A percentile compares a stretch with the other conserved stretches of the same genome.
These are phyloP conservation scores for Gobio gobio DNA, from an alignment of 2,113 vertebrate genomes.

Conservation along the genomic window DNA sequence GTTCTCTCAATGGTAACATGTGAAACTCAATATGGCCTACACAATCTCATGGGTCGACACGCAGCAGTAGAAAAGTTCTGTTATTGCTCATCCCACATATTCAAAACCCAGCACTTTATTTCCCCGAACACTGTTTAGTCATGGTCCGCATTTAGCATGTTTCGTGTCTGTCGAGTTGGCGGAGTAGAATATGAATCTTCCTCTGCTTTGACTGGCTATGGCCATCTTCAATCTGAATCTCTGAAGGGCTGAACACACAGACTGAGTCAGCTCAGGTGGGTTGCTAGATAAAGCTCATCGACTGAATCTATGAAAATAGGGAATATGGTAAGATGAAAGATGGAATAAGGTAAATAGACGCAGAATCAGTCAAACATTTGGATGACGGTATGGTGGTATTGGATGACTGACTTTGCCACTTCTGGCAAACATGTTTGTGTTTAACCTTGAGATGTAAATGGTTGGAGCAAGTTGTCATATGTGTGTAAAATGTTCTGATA, in stretches of 20 bases:
- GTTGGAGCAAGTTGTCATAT: neutral
- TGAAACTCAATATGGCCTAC: constrained; percentile 46
- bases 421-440: neutral
- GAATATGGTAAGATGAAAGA: neutral
- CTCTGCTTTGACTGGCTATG: constrained; percentile 12
- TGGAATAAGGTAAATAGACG: too few relatives aligned
- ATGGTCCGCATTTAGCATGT: constrained; percentile 30
- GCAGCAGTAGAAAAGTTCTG: constrained; percentile 39
- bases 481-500: neutral
- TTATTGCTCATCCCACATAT: constrained; percentile 47
- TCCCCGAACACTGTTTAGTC: constrained; percentile 35
- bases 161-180: neutral
- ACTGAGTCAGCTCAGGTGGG: neutral
- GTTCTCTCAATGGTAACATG: constrained; percentile 34
- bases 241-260: neutral
- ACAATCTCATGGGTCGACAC: constrained; percentile 45
- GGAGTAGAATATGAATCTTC: neutral
- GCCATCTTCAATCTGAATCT: neutral
- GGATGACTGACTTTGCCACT: neutral
- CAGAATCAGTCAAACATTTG: neutral
- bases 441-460: neutral
- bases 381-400: neutral
- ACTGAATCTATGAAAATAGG: neutral
- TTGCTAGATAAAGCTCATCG: neutral
- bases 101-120: constrained; percentile 40